Conservation (phyloP, 2,797 vertebrate species). For the Hippopotamyrus pictus region DNA sequence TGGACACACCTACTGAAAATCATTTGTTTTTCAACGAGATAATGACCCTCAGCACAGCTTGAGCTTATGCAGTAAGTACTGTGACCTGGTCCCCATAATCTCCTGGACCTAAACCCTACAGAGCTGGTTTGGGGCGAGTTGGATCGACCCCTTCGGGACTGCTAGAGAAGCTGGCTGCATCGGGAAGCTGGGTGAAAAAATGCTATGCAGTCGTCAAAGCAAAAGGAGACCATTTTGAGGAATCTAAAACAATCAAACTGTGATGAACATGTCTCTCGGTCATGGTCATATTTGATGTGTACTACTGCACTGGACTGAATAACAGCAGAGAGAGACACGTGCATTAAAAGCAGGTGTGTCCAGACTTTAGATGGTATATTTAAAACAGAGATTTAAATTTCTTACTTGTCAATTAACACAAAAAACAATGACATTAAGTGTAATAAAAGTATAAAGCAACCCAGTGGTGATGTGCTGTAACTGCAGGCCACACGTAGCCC, state of each 20-base stretch:
- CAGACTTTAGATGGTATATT: background rate
- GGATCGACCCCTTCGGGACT: background rate
- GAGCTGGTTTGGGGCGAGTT: background rate
- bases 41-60: background rate
- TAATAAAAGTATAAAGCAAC: background rate
- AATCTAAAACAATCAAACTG: background rate
- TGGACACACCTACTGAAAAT: background rate
- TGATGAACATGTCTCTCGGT: background rate
- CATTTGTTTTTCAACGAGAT: background rate
- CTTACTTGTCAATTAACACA: background rate
- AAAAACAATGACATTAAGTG: background rate
- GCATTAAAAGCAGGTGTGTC: background rate
- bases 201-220: background rate
- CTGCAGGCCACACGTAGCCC: background rate
- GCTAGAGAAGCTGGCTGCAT: background rate
- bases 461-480: background rate
- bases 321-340: background rate
- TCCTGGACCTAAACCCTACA: background rate
- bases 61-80: background rate
- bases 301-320: background rate
- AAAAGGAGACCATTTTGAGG: background rate
- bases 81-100: background rate
- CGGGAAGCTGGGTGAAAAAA: background rate
- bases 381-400: background rate
- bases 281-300: background rate